Base-by-base conservation (phyloP, 2,113 vertebrate genomes). In the Tachycineta bicolor region DNA sequence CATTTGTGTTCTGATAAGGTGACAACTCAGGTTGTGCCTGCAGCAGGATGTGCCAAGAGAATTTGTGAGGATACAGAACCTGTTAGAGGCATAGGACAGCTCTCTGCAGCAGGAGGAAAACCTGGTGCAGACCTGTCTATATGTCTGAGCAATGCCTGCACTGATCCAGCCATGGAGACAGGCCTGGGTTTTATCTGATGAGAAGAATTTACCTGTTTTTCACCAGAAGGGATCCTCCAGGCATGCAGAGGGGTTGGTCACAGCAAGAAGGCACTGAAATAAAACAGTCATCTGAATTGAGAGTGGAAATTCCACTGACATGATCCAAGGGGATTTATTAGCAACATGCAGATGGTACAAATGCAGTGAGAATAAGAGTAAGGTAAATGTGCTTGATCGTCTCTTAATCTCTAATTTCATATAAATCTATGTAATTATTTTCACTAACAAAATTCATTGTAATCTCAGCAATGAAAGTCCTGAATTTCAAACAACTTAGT, bases 401-500 rank as follows among this genome's bases (percentile, higher is more conserved):
- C 5, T 80, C 20, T 64, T 71, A 41, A 59, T 49, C 60, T 88
- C 50, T 73, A 25, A 44, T 74, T 91, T 85, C 17, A 49, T 47
- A 26, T 39, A 59, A 39, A 2, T 59, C 55, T 37, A 12, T 29
- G 12, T 62, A 50, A 59, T 75, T 83, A 74, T 83, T 90, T 86
- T 90, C 11, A 3, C n/a, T 19, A 39, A 58, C 49, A 83, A 80
- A 75, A 78, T 67, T 64, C 17, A 37, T 15, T 71, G 14, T 41
- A 19, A 71, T 77, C 12, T 90, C 52, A 64, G 15, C 12, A 88
- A 63, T 37, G 18, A 70, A 74, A 63, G 17, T 47, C 25, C 47
- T 90, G 55, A 83, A 44, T 78, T 86, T 91, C 59, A 70, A 21
- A n/a, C 23, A 85, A 24, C 11, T 76, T 83, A 82, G 39, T 82